phyloP scores from a whole-genome alignment of 2,113 vertebrate species.

The Muntiacus reevesi region DNA sequence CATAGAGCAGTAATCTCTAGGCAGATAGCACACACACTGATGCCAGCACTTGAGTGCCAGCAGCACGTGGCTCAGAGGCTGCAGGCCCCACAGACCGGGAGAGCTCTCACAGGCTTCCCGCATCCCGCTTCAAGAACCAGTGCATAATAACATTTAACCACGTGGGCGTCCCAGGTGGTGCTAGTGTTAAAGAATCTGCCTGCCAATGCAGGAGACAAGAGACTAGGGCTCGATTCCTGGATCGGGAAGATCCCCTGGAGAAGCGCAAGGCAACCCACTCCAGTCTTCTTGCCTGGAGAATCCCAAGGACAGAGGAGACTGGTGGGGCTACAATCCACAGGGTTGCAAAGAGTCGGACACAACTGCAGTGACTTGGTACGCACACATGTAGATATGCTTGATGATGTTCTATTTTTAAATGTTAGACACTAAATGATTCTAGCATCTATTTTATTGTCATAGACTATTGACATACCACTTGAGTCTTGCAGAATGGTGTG shows the following conservation, averaged over 20 bases:
- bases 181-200: neutral
- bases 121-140: too few relatives aligned
- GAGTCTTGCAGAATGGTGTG: neutral
- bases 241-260: neutral
- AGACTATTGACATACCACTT: neutral
- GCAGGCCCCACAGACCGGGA: neutral
- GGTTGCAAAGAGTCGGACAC: neutral
- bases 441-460: neutral
- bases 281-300: neutral
- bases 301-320: neutral
- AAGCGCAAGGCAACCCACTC: neutral
- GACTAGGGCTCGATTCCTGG: neutral
- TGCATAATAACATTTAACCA: neutral
- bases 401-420: neutral
- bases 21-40: neutral
- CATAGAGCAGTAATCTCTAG: neutral
- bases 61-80: rapidly evolving
- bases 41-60: rapidly evolving
- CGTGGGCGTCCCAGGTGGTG: neutral
- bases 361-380: neutral
- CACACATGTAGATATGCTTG: neutral
- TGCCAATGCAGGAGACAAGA: neutral
- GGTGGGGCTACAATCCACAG: neutral
- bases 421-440: neutral
- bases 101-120: neutral